These are phyloP conservation scores for Blastobasis adustella DNA, from an alignment of 2,888 invertebrate species.

Conservation along the genomic window DNA sequence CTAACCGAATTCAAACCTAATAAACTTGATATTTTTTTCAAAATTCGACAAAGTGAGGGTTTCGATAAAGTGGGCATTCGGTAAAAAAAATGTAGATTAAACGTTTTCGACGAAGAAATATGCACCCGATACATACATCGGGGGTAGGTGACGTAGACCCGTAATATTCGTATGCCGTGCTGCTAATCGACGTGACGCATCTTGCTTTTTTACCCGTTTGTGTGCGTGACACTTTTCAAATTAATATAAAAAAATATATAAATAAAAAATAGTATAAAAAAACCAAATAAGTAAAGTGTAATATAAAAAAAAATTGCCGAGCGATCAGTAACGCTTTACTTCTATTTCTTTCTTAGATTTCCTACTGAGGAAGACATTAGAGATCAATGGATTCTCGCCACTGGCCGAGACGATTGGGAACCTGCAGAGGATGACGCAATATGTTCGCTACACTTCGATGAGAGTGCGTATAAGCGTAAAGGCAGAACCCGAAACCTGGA, in stretches of 20 bases:
- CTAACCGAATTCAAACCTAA: too few species aligned
- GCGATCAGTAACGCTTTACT: too few species aligned
- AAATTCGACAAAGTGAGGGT: too few species aligned
- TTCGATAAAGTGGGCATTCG: background rate
- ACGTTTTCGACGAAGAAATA: background rate
- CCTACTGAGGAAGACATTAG: background rate
- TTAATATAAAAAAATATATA: too few species aligned
- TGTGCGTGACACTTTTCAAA: too few species aligned
- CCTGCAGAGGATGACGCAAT: background rate
- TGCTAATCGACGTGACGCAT: too few species aligned
- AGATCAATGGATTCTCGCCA: constrained; percentile 1
- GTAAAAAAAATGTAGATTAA: background rate
- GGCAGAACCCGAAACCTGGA: background rate
- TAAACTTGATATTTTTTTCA: too few species aligned
- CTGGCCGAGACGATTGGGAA: background rate
- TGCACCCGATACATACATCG: too few species aligned
- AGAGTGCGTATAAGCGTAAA: background rate
- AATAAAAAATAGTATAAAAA: background rate
- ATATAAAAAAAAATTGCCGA: background rate
- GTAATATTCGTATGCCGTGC: too few species aligned
- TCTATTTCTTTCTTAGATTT: background rate
- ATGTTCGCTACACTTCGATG: constrained; percentile 2
- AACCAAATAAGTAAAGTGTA: too few species aligned
- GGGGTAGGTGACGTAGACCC: too few species aligned
- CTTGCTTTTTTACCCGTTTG: too few species aligned